Conservation (phyloP, 2,797 vertebrate species). For the Zalophus californianus region DNA sequence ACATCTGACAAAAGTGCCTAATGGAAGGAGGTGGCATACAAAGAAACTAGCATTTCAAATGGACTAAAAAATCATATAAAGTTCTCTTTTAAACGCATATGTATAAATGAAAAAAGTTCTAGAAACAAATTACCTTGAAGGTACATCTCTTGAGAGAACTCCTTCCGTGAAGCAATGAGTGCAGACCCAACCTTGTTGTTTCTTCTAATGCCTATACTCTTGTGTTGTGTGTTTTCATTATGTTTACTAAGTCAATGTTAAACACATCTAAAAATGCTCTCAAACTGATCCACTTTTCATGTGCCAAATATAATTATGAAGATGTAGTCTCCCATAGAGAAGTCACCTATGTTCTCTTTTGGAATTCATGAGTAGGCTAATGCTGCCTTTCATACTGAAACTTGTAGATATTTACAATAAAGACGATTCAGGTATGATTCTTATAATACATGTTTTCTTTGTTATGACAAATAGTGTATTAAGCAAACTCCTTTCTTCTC, state of each 20-base stretch:
- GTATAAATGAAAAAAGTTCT: not conserved
- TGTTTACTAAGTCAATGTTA: not conserved
- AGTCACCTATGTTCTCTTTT: not conserved
- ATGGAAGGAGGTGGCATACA: not conserved
- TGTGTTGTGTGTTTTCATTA: conserved; percentile 43
- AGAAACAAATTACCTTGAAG: not conserved
- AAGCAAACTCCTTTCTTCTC: conserved; percentile 9
- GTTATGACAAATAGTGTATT: not conserved
- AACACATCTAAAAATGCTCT: not conserved
- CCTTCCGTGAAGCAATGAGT: not conserved
- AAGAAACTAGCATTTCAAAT: not conserved
- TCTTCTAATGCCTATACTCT: not conserved
- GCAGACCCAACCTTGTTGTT: not conserved
- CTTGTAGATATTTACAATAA: conserved; percentile 41
- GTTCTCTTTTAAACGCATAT: not conserved
- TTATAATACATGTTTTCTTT: conserved; percentile 10
- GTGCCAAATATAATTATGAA: conserved; percentile 37
- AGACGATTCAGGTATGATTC: not conserved
- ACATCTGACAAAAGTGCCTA: not conserved
- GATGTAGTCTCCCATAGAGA: not conserved
- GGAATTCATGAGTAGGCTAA: conserved; percentile 37
- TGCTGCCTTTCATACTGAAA: conserved; percentile 6
- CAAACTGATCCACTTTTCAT: not conserved
- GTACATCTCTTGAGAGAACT: not conserved
- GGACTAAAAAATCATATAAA: not conserved